Conservation (phyloP, 1,140 invertebrate species). For the Ceratina japonica region DNA sequence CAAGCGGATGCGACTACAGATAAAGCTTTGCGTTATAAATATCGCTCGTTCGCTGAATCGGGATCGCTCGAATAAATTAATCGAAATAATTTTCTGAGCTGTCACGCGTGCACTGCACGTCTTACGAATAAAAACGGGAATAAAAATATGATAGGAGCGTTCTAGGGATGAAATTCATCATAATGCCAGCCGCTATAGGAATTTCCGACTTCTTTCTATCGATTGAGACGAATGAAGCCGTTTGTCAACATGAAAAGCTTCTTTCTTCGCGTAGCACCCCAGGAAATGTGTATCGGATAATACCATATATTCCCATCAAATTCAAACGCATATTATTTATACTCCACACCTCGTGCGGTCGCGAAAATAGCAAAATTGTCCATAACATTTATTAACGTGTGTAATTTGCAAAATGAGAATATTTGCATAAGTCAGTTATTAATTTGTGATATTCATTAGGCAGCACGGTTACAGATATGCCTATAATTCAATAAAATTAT, state of each 20-base stretch:
- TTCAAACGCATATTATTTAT: too few relatives aligned
- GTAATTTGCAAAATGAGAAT: too few relatives aligned
- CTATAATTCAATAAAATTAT: too few relatives aligned
- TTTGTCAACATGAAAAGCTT: slow-evolving; percentile 5
- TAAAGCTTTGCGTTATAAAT: slow-evolving; percentile 1
- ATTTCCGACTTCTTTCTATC: slow-evolving; percentile 3
- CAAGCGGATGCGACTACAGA: not conserved
- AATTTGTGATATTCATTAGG: too few relatives aligned
- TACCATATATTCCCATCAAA: too few relatives aligned
- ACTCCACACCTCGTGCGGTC: too few relatives aligned
- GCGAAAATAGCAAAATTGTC: too few relatives aligned
- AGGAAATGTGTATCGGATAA: too few relatives aligned
- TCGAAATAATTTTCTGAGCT: slow-evolving; percentile 8
- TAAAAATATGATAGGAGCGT: not conserved
- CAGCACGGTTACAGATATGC: too few relatives aligned
- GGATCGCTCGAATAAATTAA: slow-evolving; percentile 8
- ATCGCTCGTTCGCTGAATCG: not conserved
- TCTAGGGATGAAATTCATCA: not conserved
- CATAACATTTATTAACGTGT: too few relatives aligned
- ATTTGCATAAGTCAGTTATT: too few relatives aligned
- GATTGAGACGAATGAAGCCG: slow-evolving; percentile 4
- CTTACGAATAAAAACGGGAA: too few relatives aligned
- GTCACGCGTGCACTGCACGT: not conserved
- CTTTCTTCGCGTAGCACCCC: not conserved
- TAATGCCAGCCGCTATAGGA: not conserved